These are phyloP conservation scores for Drosophila miranda DNA, from an alignment of 1,140 invertebrate genomes.

Conservation along the genomic window DNA sequence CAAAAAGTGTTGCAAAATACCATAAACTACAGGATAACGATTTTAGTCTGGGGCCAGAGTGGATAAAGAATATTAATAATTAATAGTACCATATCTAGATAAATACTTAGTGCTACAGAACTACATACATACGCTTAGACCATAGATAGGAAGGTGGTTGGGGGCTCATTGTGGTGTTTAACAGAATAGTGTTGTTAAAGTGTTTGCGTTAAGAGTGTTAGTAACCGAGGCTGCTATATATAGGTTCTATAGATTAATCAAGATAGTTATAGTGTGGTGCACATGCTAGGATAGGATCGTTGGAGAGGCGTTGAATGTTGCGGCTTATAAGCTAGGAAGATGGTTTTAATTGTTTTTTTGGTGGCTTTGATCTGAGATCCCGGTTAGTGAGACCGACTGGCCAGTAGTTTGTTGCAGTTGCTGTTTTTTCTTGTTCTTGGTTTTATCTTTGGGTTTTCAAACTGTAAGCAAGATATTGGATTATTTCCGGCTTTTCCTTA, in stretches of 20 bases:
- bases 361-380: conserved; percentile 33
- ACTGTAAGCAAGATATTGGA: conserved; percentile 70
- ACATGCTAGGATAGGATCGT: conserved; percentile 53
- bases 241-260: conserved; percentile 19
- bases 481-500: conserved; percentile 43
- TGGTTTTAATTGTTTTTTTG: conserved; percentile 24
- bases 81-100: conserved; percentile 59
- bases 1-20: conserved; percentile 54
- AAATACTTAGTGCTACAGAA: conserved; percentile 53
- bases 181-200: conserved; percentile 73
- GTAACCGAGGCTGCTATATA: conserved; percentile 45
- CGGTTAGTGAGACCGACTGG: conserved; percentile 81
- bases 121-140: conserved; percentile 23
- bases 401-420: conserved; percentile 65
- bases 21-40: conserved; percentile 56
- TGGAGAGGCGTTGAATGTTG: too few species aligned
- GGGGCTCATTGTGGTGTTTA: conserved; percentile 63
- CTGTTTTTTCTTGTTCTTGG: conserved; percentile 17
- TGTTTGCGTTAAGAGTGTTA: conserved; percentile 45
- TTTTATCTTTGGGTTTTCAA: conserved; percentile 27
- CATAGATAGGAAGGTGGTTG: conserved; percentile 2
- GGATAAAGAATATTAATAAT: conserved; percentile 49
- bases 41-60: conserved; percentile 23
- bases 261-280: conserved; percentile 33
- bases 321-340: conserved; percentile 26